Evolutionary conservation across 2,888 invertebrate species (phyloP), one percentile per base, ranked within the genome.

Genomic region (Harpagoxenus sublaevis): DNA sequence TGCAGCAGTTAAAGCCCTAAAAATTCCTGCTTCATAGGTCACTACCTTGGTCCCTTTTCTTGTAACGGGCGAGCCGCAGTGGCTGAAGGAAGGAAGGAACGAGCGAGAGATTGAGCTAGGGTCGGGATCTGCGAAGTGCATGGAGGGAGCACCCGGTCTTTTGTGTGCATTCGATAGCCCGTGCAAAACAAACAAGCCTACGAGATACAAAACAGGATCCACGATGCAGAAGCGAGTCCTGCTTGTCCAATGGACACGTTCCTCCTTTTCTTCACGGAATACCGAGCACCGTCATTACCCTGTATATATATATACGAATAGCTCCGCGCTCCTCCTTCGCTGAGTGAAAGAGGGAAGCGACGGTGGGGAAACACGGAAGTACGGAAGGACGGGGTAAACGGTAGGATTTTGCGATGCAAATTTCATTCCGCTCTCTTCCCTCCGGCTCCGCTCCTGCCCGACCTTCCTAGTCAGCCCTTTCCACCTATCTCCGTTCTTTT

Each of bases 381-480:
- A 60, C 55, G 60, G 55, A 39, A 83, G 81, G 48, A 62, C 39
- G 81, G 71, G 85, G 89, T 90, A 90, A 92, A 88, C 89, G 89
- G 84, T 89, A 90, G 88, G 88, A 92, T 93, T 93, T 93, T 92
- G 84, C 87, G 88, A 93, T 93, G 93, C 92, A 93, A 93, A 94
- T 94, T 91, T 93, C 91, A 92, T 92, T 93, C 91, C 89, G 87
- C 86, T 87, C 88, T 78, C 77, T 86, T 84, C 83, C 71, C 79
- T 65, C 70, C 66, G 48, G 60, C 60, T 51, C 57, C 70, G 39
- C 31, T 70, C 39, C 66, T 3, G n/a, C 79, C 39, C 63, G 31
- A 48, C 84, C 57, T 63, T 57, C 60, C 68, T 78, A 48, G 63
- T 66, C 81, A 81, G 71, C 62, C 78, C 75, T 86, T 79, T 84